A percentile compares a stretch with the other conserved stretches of the same genome.
Evolutionary conservation across 2,113 vertebrate species (phyloP).

Genomic region (Aramus guarauna): DNA sequence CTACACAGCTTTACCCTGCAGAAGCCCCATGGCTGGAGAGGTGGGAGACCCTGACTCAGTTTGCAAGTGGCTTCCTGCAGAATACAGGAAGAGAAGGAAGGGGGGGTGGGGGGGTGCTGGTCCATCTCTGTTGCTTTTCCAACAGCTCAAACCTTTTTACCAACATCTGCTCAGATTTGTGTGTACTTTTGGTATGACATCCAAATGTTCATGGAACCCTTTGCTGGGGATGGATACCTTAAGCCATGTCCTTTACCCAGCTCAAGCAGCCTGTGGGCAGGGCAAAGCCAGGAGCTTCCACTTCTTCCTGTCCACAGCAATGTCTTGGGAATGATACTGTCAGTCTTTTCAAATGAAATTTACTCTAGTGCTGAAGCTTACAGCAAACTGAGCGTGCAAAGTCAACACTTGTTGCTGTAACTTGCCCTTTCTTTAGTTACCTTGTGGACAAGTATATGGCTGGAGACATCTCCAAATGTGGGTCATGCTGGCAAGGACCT

Average conservation of each 20-base stretch:
- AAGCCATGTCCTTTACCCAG: background rate
- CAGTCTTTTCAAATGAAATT: background rate
- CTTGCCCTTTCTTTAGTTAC: background rate
- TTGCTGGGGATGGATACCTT: background rate
- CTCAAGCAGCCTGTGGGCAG: background rate
- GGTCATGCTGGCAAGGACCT: background rate
- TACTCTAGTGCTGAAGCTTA: background rate
- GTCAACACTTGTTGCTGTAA: fast-evolving
- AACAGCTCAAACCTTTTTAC: background rate
- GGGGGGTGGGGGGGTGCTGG: background rate
- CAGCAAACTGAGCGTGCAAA: background rate
- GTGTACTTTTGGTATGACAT: background rate
- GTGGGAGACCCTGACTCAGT: background rate
- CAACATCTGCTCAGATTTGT: background rate
- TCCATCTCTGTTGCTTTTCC: background rate
- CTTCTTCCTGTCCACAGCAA: background rate
- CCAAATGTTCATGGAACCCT: background rate
- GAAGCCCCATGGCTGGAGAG: background rate
- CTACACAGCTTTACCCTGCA: background rate
- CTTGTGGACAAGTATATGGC: background rate
- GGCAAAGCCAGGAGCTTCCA: background rate
- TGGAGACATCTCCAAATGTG: background rate
- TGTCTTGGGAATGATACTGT: background rate
- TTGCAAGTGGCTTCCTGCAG: background rate
- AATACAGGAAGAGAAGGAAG: background rate